Evolutionary conservation across 37 sponge, comb jelly and placozoan genomes (phyloP).

Genomic region (Axinella damicornis): DNA sequence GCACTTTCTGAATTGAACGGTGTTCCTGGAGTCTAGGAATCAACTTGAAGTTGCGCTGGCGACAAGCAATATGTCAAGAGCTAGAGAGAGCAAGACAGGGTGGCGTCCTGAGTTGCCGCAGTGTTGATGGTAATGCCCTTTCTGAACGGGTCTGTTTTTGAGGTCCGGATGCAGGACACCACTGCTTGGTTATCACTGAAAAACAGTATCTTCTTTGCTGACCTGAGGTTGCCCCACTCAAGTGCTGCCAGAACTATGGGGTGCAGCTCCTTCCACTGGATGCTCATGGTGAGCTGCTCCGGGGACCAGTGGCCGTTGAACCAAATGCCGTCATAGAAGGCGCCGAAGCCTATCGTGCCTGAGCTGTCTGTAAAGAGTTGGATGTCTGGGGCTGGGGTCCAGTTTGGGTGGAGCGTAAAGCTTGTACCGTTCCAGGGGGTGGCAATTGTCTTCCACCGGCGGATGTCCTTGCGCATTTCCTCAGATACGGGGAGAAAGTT

Average conservation of each 20-base stretch:
- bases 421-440: not conserved
- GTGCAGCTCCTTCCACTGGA: constrained; percentile 20
- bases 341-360: constrained; percentile 14
- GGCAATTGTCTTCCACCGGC: not conserved
- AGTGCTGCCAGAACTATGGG: constrained; percentile 33
- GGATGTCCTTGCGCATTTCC: not conserved
- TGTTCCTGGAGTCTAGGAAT: too few species aligned
- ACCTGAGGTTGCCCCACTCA: constrained; percentile 13
- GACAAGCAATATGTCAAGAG: too few species aligned
- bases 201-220: not conserved
- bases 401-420: not conserved
- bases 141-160: constrained; percentile 13
- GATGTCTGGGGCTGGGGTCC: not conserved
- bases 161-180: not conserved
- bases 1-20: too few species aligned
- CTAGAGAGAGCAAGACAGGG: too few species aligned
- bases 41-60: too few species aligned
- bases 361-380: constrained; percentile 29
- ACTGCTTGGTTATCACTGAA: constrained; percentile 41
- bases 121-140: not conserved
- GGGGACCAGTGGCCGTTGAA: not conserved
- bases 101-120: not conserved
- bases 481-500: too few species aligned
- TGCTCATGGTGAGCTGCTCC: not conserved
- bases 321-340: too few species aligned